Conservation (phyloP, 2,797 vertebrate genomes). For the Typhlichthys eigenmanni region DNA sequence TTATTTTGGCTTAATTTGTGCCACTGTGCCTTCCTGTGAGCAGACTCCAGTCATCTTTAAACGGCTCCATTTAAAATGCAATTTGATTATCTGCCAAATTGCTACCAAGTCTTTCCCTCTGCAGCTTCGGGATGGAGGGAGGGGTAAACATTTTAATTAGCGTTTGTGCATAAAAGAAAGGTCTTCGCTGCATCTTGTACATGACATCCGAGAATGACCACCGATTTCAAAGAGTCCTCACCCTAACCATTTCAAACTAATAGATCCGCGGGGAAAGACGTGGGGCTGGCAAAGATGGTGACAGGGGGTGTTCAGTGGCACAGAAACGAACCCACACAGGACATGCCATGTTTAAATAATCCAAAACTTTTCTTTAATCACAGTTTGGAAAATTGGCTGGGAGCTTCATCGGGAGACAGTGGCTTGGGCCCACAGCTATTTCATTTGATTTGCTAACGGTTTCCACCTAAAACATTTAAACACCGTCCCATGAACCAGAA, state of each 20-base stretch:
- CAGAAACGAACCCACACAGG: constrained; percentile 68
- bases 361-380: constrained; percentile 87
- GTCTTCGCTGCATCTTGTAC: constrained; percentile 82
- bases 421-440: constrained; percentile 77
- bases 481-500: constrained; percentile 68
- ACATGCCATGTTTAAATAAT: constrained; percentile 81
- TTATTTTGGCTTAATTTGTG: constrained; percentile 78
- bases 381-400: constrained; percentile 83
- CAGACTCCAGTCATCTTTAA: constrained; percentile 82
- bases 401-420: constrained; percentile 78
- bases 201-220: constrained; percentile 82
- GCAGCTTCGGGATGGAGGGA: constrained; percentile 74
- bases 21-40: constrained; percentile 76
- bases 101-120: constrained; percentile 80
- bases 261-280: constrained; percentile 76
- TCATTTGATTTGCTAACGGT: constrained; percentile 80
- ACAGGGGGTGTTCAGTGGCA: constrained; percentile 70
- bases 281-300: constrained; percentile 52
- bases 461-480: constrained; percentile 83
- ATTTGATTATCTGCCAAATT: constrained; percentile 90
- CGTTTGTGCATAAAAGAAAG: constrained; percentile 83
- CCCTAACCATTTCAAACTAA: constrained; percentile 78
- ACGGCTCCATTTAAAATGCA: constrained; percentile 87
- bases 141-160: constrained; percentile 82
- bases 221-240: constrained; percentile 78